Percentiles rank a stretch among this genome's conserved stretches.
Evolutionary conservation across 2,888 invertebrate species (phyloP).

Genomic region (Caprella mutica): DNA sequence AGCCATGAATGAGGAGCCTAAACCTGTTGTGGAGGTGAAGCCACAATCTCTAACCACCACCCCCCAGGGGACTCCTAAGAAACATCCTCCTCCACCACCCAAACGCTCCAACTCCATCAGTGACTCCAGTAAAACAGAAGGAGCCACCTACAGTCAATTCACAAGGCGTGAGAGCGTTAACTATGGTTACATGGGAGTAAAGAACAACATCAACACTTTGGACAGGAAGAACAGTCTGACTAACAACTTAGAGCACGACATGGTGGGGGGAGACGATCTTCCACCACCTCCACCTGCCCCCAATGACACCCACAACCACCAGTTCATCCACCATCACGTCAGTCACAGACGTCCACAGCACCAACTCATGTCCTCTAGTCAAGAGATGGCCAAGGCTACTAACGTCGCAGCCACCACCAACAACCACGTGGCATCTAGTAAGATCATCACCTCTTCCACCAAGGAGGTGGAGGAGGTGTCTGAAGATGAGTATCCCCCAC

Average conservation of each 20-base stretch:
- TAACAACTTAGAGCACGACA: slow-evolving; percentile 28
- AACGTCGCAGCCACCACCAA: slow-evolving; percentile 36
- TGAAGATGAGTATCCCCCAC: not conserved
- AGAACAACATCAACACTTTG: not conserved
- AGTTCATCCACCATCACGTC: slow-evolving; percentile 18
- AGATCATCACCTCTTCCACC: slow-evolving; percentile 56
- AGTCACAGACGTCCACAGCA: slow-evolving; percentile 5
- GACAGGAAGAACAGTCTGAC: slow-evolving; percentile 1
- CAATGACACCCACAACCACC: slow-evolving; percentile 29
- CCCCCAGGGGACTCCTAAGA: slow-evolving; percentile 37
- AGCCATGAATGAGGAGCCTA: slow-evolving; percentile 11
- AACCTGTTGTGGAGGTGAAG: not conserved
- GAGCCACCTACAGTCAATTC: not conserved
- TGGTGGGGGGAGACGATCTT: slow-evolving; percentile 28
- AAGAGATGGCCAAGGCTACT: slow-evolving; percentile 36
- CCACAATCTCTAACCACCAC: slow-evolving; percentile 26
- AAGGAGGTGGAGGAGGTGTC: slow-evolving; percentile 6
- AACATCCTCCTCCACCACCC: slow-evolving; percentile 44
- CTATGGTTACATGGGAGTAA: no score
- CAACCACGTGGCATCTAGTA: slow-evolving; percentile 69
- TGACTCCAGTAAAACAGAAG: slow-evolving; percentile 18
- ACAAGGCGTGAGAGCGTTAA: slow-evolving; percentile 1
- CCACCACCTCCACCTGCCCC: slow-evolving; percentile 33
- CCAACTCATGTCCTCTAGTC: slow-evolving; percentile 40
- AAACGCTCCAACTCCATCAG: slow-evolving; percentile 39